Conservation (phyloP, 1,140 invertebrate species). For the Hyphantria cunea region DNA sequence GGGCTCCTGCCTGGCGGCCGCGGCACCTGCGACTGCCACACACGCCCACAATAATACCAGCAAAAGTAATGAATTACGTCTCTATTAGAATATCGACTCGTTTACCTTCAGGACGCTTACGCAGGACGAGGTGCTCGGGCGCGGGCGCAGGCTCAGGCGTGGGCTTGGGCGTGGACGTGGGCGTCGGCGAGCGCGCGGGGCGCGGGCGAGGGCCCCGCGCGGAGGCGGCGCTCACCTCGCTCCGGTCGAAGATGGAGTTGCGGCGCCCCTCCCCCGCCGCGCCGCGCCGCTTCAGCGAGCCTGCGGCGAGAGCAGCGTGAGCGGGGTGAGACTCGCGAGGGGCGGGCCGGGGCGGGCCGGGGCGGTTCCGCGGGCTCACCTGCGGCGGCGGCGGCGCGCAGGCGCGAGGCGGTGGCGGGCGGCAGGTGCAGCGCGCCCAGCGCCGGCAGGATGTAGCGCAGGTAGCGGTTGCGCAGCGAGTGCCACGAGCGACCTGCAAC, state of each 20-base stretch:
- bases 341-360: no score
- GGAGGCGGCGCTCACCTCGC: slow-evolving; percentile 33
- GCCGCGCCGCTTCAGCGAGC: not conserved
- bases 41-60: no score
- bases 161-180: slow-evolving; percentile 11
- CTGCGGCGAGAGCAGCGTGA: no score
- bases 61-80: no score
- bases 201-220: slow-evolving; percentile 14
- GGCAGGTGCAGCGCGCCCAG: slow-evolving; percentile 44
- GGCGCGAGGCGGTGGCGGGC: slow-evolving; percentile 23
- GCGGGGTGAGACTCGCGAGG: no score
- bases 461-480: slow-evolving; percentile 69
- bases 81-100: no score
- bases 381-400: slow-evolving; percentile 55
- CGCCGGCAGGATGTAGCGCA: slow-evolving; percentile 61
- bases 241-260: slow-evolving; percentile 34
- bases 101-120: no score
- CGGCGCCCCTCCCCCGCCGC: not conserved
- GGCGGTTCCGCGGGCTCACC: slow-evolving; percentile 41
- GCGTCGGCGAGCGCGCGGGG: slow-evolving; percentile 29
- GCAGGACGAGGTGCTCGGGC: not conserved
- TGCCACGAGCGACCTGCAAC: slow-evolving; percentile 61
- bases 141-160: slow-evolving; percentile 20
- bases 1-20: no score
- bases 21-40: no score